These are phyloP conservation scores for Gymnocheta viridis DNA, from an alignment of 2,888 invertebrate species.

Conservation along the genomic window DNA sequence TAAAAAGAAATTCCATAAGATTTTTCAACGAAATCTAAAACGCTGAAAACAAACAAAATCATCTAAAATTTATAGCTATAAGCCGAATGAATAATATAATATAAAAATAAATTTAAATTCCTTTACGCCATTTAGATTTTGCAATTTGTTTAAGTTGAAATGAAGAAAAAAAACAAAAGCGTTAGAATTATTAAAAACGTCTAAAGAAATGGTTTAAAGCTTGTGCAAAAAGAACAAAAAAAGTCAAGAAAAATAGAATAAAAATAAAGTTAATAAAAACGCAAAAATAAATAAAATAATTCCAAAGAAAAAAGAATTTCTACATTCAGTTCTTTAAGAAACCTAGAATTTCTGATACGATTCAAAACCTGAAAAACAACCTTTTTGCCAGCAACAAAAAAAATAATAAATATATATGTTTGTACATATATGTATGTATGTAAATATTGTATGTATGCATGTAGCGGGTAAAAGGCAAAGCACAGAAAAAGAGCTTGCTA, in stretches of 20 bases:
- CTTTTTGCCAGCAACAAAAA: constrained; percentile 71
- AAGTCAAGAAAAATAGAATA: constrained; percentile 32
- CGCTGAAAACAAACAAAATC: not conserved
- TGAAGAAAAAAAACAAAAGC: constrained; percentile 57
- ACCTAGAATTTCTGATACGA: constrained; percentile 72
- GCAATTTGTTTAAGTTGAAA: constrained; percentile 48
- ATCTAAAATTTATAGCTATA: not conserved
- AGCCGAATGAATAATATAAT: not conserved
- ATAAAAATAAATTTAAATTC: constrained; percentile 40
- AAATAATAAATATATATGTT: constrained; percentile 39
- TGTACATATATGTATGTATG: too few relatives aligned
- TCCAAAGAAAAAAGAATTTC: constrained; percentile 55
- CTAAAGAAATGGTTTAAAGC: constrained; percentile 62
- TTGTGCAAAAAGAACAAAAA: constrained; percentile 35
- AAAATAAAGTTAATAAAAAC: constrained; percentile 6
- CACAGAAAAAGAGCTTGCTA: constrained; percentile 45
- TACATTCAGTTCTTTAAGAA: constrained; percentile 71
- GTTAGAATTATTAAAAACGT: not conserved
- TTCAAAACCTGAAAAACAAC: constrained; percentile 79
- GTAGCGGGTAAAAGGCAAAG: constrained; percentile 62
- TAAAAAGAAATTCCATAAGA: constrained; percentile 48
- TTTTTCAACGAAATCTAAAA: constrained; percentile 29
- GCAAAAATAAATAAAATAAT: constrained; percentile 43
- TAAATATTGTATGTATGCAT: too few relatives aligned
- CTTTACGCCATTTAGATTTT: constrained; percentile 55